Evolutionary conservation across 2,888 invertebrate genomes (phyloP).

Genomic region (Atethmia centrago): DNA sequence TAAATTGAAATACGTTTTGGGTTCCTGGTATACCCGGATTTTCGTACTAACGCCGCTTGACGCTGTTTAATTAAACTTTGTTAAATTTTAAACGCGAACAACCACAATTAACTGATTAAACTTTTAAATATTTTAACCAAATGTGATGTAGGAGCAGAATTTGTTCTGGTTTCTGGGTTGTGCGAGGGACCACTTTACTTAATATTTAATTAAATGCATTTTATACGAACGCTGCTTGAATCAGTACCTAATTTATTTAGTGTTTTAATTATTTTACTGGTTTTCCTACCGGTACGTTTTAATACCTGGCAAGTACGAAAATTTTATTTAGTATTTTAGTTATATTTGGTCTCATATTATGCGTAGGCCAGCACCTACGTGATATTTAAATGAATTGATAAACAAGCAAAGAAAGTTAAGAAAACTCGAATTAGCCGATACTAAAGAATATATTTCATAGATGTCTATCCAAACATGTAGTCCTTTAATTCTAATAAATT

Average conservation of each 20-base stretch:
- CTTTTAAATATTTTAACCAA: constrained; percentile 68
- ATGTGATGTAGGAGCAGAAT: constrained; percentile 49
- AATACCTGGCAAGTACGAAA: neutral
- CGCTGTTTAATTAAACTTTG: constrained; percentile 74
- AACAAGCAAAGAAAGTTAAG: neutral
- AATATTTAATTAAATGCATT: constrained; percentile 40
- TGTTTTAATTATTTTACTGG: neutral
- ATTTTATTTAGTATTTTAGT: neutral
- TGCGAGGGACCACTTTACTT: constrained; percentile 2
- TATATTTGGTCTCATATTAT: neutral
- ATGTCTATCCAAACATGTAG: neutral
- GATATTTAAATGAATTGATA: constrained; percentile 17
- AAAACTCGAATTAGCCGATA: neutral
- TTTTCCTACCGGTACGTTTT: neutral
- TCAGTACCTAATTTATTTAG: neutral
- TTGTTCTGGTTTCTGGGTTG: constrained; percentile 37
- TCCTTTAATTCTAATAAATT: neutral
- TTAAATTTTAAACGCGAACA: constrained; percentile 68
- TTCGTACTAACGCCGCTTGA: constrained; percentile 66
- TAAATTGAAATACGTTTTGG: constrained; percentile 77
- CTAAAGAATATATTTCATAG: constrained; percentile 3
- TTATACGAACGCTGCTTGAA: constrained; percentile 8
- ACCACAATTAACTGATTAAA: constrained; percentile 72
- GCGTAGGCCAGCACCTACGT: neutral
- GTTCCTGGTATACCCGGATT: constrained; percentile 73